These are phyloP conservation scores for Carpatolechia fugitivella DNA, from an alignment of 2,888 invertebrate genomes.

Conservation along the genomic window DNA sequence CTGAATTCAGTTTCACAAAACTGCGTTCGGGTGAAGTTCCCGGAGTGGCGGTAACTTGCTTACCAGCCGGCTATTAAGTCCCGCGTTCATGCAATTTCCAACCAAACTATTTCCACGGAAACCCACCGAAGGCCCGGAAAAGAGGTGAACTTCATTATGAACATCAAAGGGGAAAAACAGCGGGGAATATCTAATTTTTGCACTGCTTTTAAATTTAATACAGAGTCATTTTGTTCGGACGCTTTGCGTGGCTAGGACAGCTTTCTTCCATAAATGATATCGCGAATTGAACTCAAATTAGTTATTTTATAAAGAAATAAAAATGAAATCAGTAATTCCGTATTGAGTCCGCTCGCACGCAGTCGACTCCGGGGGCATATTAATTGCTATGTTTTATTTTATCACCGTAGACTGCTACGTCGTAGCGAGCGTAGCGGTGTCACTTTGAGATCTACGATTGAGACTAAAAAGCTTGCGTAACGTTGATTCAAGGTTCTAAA, in stretches of 20 bases:
- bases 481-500: too few species aligned
- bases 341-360: too few species aligned
- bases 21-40: background rate
- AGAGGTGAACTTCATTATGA: conserved; percentile 53
- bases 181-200: conserved; percentile 62
- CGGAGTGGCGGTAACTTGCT: background rate
- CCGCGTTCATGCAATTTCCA: background rate
- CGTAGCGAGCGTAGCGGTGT: too few species aligned
- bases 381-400: too few species aligned
- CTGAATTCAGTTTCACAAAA: background rate
- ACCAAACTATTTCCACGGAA: conserved; percentile 1
- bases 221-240: conserved; percentile 17
- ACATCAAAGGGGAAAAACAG: conserved; percentile 56
- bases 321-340: background rate
- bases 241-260: too few species aligned
- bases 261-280: too few species aligned
- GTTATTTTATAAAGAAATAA: too few species aligned
- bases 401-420: too few species aligned
- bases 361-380: too few species aligned
- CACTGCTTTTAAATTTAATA: conserved; percentile 50
- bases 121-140: conserved; percentile 35
- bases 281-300: too few species aligned
- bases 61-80: background rate
- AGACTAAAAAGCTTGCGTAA: too few species aligned
- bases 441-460: too few species aligned